phyloP scores from a whole-genome alignment of 2,113 vertebrate genomes.

The Aspiorhynchus laticeps region DNA sequence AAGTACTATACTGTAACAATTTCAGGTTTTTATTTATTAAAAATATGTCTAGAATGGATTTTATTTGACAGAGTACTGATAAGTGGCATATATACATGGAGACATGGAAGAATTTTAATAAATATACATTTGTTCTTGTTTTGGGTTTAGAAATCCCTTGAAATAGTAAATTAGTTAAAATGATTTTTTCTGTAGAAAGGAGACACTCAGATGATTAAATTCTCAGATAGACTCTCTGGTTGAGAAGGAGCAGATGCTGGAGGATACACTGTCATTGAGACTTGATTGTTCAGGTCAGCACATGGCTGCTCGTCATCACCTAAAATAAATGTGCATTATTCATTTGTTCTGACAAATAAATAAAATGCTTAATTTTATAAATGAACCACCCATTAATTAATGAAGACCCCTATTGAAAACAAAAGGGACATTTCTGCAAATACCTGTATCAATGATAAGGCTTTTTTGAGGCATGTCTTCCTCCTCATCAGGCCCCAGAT shows the following conservation, averaged over 20 bases:
- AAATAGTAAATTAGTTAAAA: not conserved
- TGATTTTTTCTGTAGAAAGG: not conserved
- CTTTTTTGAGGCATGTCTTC: slow-evolving; percentile 62
- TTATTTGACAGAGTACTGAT: not conserved
- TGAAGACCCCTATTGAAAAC: not conserved
- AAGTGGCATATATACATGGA: slow-evolving; percentile 1
- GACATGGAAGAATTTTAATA: slow-evolving; percentile 45
- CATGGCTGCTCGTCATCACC: slow-evolving; percentile 55
- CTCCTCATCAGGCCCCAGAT: slow-evolving; percentile 73
- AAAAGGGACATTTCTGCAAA: not conserved
- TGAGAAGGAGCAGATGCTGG: slow-evolving; percentile 46
- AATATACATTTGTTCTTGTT: slow-evolving; percentile 48
- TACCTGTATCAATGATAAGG: slow-evolving; percentile 56
- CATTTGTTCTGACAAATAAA: not conserved
- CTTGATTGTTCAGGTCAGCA: slow-evolving; percentile 60
- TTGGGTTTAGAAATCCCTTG: not conserved
- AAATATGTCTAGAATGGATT: not conserved
- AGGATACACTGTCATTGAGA: slow-evolving; percentile 56
- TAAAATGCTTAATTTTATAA: not conserved
- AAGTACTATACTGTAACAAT: not conserved
- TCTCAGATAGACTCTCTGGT: slow-evolving; percentile 63
- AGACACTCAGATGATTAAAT: slow-evolving; percentile 23
- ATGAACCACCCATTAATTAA: not conserved
- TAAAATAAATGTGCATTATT: slow-evolving; percentile 43
- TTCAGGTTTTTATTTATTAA: not conserved